Percentiles rank a stretch among this genome's conserved stretches.
These are phyloP conservation scores for Lophotriccus pileatus DNA, from an alignment of 2,797 vertebrate genomes.

Conservation along the genomic window DNA sequence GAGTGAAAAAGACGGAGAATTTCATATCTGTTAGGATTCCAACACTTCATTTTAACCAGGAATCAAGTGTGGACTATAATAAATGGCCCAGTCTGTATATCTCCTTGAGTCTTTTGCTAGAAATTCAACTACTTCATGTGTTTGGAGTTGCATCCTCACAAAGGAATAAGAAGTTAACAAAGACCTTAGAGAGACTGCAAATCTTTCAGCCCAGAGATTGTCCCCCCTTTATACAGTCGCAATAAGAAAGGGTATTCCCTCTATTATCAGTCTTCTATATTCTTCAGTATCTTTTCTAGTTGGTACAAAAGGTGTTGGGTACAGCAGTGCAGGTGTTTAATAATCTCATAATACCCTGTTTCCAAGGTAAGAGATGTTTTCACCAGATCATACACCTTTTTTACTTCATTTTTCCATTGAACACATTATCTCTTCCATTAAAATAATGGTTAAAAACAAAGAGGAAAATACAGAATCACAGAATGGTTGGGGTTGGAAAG, in stretches of 20 bases:
- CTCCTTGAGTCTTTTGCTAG: not conserved
- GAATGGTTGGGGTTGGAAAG: not conserved
- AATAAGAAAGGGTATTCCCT: not conserved
- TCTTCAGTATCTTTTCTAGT: not conserved
- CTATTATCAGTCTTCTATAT: not conserved
- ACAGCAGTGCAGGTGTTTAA: not conserved
- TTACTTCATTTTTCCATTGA: not conserved
- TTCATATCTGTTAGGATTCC: not conserved
- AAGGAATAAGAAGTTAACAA: not conserved
- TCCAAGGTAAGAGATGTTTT: not conserved
- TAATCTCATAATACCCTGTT: fast-evolving
- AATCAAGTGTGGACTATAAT: not conserved
- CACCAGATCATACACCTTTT: not conserved
- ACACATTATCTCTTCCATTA: not conserved
- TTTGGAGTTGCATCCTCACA: not conserved
- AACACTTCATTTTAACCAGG: not conserved
- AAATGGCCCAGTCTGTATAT: not conserved
- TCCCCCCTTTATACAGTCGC: not conserved
- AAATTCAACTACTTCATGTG: not conserved
- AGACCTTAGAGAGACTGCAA: not conserved
- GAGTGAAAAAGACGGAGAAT: not conserved
- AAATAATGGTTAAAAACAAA: not conserved
- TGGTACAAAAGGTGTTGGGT: not conserved
- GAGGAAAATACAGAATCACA: not conserved
- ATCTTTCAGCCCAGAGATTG: not conserved